Evolutionary conservation across 1,140 invertebrate genomes (phyloP).

Genomic region (Drosophila sechellia): DNA sequence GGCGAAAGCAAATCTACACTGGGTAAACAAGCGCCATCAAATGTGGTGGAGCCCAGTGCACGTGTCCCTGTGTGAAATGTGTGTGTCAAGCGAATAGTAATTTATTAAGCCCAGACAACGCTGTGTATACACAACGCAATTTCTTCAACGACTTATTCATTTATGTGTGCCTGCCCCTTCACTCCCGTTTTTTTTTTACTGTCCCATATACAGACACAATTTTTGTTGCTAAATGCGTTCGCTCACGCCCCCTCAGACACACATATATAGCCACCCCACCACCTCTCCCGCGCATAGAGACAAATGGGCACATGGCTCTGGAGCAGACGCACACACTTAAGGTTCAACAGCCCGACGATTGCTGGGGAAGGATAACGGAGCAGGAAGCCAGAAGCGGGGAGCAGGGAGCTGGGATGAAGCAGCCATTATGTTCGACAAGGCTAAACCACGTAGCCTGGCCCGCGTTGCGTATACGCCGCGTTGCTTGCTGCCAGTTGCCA

Average conservation of each 20-base stretch:
- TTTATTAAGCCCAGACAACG: constrained; percentile 64
- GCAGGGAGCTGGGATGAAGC: constrained; percentile 28
- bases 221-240: constrained; percentile 75
- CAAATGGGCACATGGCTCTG: constrained; percentile 40
- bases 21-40: constrained; percentile 30
- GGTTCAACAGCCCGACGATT: constrained; percentile 80
- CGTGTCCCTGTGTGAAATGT: constrained; percentile 18
- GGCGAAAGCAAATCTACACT: constrained; percentile 16
- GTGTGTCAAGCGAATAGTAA: constrained; percentile 28
- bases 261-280: constrained; percentile 1
- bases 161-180: constrained; percentile 23
- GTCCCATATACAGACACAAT: constrained; percentile 73
- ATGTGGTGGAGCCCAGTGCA: constrained; percentile 16
- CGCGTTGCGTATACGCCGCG: constrained; percentile 69
- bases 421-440: constrained; percentile 80
- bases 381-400: background rate
- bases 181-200: constrained; percentile 19
- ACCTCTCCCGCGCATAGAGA: constrained; percentile 17
- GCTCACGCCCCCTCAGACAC: constrained; percentile 60
- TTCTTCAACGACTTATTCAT: constrained; percentile 41
- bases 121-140: constrained; percentile 62
- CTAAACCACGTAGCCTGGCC: constrained; percentile 55
- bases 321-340: constrained; percentile 66
- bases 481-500: constrained; percentile 4
- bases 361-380: constrained; percentile 42